Evolutionary conservation across 2,797 vertebrate species (phyloP).

Genomic region (Acrossocheilus wenchowensis): DNA sequence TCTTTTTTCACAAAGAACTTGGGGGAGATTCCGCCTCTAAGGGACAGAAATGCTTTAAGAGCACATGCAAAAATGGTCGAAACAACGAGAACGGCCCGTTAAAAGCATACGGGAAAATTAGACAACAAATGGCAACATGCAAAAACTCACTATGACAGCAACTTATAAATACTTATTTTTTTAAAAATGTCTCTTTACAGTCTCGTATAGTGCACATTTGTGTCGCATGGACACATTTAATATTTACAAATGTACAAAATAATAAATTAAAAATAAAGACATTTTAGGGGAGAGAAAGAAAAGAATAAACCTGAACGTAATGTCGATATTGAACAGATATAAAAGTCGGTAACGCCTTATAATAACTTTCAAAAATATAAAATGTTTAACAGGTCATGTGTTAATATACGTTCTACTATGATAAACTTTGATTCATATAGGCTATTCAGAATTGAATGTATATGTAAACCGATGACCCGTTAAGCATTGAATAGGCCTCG

Average conservation of each 20-base stretch:
- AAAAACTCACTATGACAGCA: constrained; percentile 72
- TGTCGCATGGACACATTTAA: constrained; percentile 71
- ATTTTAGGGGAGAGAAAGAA: constrained; percentile 64
- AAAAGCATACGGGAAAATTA: constrained; percentile 60
- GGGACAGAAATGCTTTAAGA: constrained; percentile 68
- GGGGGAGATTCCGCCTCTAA: constrained; percentile 68
- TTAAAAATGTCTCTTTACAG: constrained; percentile 80
- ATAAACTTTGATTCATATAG: constrained; percentile 21
- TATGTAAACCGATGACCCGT: constrained; percentile 8
- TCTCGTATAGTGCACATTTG: constrained; percentile 81
- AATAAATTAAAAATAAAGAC: constrained; percentile 82
- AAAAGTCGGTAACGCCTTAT: constrained; percentile 25
- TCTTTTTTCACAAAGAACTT: constrained; percentile 70
- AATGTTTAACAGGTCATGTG: constrained; percentile 20
- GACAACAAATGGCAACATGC: constrained; percentile 76
- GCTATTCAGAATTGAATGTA: not conserved
- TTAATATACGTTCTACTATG: not conserved
- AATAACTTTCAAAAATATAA: not conserved
- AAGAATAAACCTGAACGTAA: constrained; percentile 53
- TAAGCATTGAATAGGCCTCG: not conserved
- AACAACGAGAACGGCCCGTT: constrained; percentile 70
- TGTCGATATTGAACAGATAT: not conserved
- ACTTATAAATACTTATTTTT: constrained; percentile 82
- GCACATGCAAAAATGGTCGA: constrained; percentile 75
- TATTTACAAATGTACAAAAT: constrained; percentile 84